These are phyloP conservation scores for Nebria salina DNA, from an alignment of 2,888 invertebrate genomes.

Conservation along the genomic window DNA sequence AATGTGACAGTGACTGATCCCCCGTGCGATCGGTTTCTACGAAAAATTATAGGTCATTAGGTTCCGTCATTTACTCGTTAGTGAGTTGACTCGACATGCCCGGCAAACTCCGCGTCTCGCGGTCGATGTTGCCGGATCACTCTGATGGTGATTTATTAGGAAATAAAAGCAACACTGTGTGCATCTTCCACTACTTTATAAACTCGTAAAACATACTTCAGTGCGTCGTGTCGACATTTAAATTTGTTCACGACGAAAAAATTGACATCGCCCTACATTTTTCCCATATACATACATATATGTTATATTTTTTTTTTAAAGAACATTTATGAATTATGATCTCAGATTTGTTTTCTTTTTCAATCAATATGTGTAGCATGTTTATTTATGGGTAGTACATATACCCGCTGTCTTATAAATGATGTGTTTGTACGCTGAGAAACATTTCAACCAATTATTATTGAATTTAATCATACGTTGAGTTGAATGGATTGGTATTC, in stretches of 20 bases:
- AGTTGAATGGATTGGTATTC: background rate
- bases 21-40: conserved; percentile 19
- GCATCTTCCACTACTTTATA: background rate
- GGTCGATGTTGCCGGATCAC: background rate
- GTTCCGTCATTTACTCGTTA: conserved; percentile 14
- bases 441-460: conserved; percentile 6
- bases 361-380: background rate
- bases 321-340: background rate
- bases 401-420: background rate
- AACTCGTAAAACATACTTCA: background rate
- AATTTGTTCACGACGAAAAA: background rate
- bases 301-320: background rate
- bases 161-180: conserved; percentile 1
- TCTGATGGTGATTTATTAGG: background rate
- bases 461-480: conserved; percentile 5
- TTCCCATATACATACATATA: background rate
- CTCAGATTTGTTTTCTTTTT: background rate
- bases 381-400: background rate
- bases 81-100: background rate
- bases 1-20: conserved; percentile 15
- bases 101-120: background rate
- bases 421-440: conserved; percentile 1
- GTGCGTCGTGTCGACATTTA: background rate
- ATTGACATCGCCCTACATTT: background rate
- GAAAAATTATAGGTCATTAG: conserved; percentile 47